Percentiles rank a stretch among this genome's conserved stretches.
Evolutionary conservation across 1,140 invertebrate genomes (phyloP).

Genomic region (Drosophila kohkoa): DNA sequence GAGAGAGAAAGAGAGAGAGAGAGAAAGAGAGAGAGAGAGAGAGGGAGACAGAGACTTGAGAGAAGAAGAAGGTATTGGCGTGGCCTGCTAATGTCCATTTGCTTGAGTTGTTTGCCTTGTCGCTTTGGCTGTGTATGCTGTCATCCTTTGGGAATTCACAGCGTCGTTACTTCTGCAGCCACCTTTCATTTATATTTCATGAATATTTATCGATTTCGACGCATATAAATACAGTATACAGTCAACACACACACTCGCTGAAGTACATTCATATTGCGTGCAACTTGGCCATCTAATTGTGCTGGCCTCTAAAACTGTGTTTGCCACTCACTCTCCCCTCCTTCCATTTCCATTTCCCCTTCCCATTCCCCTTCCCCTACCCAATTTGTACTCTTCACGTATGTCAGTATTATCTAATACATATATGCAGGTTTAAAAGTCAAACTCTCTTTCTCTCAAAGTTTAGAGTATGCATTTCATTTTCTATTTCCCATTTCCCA

Average conservation of each 20-base stretch:
- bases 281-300: slow-evolving; percentile 44
- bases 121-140: slow-evolving; percentile 43
- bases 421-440: slow-evolving; percentile 3
- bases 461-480: not conserved
- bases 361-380: too few relatives aligned
- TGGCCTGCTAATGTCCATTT: slow-evolving; percentile 53
- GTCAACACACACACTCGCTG: slow-evolving; percentile 13
- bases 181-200: slow-evolving; percentile 73
- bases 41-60: slow-evolving; percentile 6
- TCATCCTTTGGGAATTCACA: slow-evolving; percentile 70
- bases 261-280: slow-evolving; percentile 33
- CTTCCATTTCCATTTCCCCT: too few relatives aligned
- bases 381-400: not conserved
- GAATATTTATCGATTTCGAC: slow-evolving; percentile 76
- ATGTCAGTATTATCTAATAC: slow-evolving; percentile 15
- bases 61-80: slow-evolving; percentile 2
- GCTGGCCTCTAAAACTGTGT: slow-evolving; percentile 21
- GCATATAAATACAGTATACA: slow-evolving; percentile 36
- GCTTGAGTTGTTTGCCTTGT: slow-evolving; percentile 46
- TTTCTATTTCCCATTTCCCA: not conserved
- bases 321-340: not conserved
- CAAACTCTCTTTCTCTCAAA: too few relatives aligned
- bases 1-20: slow-evolving; percentile 15
- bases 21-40: slow-evolving; percentile 32
- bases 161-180: slow-evolving; percentile 21